Evolutionary conservation across 2,113 vertebrate species (phyloP).

Genomic region (Antechinus flavipes): DNA sequence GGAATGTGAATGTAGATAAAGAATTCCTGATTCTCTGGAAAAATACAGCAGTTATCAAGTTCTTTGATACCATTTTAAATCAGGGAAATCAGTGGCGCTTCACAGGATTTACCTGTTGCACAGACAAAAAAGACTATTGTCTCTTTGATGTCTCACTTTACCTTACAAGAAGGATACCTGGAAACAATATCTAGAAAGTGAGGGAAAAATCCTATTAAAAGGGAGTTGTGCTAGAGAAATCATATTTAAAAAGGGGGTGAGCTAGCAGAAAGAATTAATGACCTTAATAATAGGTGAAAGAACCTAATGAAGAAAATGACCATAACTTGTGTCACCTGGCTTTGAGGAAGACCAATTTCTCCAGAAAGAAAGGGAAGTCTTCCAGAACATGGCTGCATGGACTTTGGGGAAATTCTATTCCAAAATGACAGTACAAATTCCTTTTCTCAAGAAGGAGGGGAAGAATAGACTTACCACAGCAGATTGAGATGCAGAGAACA

Average conservation of each 20-base stretch:
- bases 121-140: not conserved
- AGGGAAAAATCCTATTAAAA: not conserved
- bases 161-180: not conserved
- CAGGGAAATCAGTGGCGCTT: not conserved
- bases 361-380: not conserved
- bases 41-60: not conserved
- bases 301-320: not conserved
- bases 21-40: not conserved
- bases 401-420: not conserved
- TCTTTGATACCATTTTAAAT: not conserved
- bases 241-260: not conserved
- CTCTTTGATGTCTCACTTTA: not conserved
- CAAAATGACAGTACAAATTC: not conserved
- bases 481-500: not conserved
- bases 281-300: not conserved
- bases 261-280: not conserved
- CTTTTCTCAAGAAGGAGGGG: not conserved
- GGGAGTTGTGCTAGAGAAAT: not conserved
- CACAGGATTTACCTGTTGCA: not conserved
- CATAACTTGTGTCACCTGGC: not conserved
- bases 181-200: not conserved
- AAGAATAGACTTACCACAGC: not conserved
- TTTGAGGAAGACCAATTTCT: not conserved
- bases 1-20: not conserved
- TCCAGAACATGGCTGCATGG: not conserved